A percentile compares a stretch with the other conserved stretches of the same genome.
Conservation (phyloP, 2,888 invertebrate genomes). For the Eretmocerus hayati region DNA sequence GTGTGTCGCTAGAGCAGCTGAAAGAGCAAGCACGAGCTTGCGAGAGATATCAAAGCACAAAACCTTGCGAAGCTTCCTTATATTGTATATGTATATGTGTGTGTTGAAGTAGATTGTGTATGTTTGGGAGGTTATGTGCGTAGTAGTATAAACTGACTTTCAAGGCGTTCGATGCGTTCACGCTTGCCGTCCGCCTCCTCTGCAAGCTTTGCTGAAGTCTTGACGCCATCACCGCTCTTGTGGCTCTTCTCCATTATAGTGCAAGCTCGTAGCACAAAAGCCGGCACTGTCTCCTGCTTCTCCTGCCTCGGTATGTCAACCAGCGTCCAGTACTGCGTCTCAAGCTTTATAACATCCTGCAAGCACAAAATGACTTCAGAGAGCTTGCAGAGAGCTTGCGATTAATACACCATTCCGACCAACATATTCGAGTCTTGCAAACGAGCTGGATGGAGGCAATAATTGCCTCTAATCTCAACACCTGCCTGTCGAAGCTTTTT, state of each 20-base stretch:
- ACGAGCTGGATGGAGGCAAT: too few relatives aligned
- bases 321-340: conserved; percentile 89
- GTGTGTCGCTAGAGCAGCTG: too few relatives aligned
- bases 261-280: conserved; percentile 84
- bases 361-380: too few relatives aligned
- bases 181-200: conserved; percentile 80
- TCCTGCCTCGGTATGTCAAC: conserved; percentile 91
- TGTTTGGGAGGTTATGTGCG: too few relatives aligned
- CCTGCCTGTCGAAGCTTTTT: too few relatives aligned
- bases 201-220: conserved; percentile 74
- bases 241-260: conserved; percentile 88
- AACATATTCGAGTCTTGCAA: too few relatives aligned
- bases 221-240: conserved; percentile 82
- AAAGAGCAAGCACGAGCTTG: too few relatives aligned
- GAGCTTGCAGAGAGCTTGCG: too few relatives aligned
- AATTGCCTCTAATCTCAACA: too few relatives aligned
- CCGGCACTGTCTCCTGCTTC: conserved; percentile 87
- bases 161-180: conserved; percentile 79
- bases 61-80: not conserved
- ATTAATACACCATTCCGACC: too few relatives aligned
- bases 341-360: conserved; percentile 83
- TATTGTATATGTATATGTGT: not conserved
- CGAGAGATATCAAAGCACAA: too few relatives aligned
- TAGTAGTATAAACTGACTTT: conserved; percentile 54
- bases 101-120: too few relatives aligned